These are phyloP conservation scores for Capreolus pygargus DNA, from an alignment of 2,113 vertebrate species.

Conservation along the genomic window DNA sequence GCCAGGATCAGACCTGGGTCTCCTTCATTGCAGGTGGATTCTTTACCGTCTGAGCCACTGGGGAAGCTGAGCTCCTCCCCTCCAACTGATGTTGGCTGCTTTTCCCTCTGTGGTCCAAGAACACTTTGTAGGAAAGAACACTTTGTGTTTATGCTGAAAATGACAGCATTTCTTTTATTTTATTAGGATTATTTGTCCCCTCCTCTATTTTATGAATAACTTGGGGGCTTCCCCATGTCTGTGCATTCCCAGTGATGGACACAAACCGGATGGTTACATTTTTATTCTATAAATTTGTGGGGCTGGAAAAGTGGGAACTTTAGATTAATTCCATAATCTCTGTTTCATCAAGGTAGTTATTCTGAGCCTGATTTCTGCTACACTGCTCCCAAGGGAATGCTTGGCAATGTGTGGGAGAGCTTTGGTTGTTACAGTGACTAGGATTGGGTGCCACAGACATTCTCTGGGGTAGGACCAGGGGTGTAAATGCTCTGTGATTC, in stretches of 20 bases:
- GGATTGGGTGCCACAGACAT: not conserved
- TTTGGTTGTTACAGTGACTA: not conserved
- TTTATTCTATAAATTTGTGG: not conserved
- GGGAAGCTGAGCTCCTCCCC: not conserved
- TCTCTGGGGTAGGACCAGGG: not conserved
- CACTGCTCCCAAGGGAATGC: not conserved
- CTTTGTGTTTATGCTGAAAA: not conserved
- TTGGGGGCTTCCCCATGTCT: not conserved
- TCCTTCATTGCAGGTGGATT: not conserved
- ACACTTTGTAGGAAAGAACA: not conserved
- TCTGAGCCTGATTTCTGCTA: not conserved
- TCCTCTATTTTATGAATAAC: not conserved
- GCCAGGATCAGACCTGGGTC: not conserved
- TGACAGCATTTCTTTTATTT: not conserved
- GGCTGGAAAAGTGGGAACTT: not conserved
- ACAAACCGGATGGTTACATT: not conserved
- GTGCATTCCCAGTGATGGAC: not conserved
- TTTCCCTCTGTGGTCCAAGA: not conserved
- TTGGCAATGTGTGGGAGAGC: not conserved
- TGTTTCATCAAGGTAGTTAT: not conserved
- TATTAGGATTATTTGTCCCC: not conserved
- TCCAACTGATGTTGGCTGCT: not conserved
- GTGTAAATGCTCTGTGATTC: not conserved
- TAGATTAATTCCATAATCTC: not conserved
- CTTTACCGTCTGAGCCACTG: not conserved